Evolutionary conservation across 2,113 vertebrate genomes (phyloP).

Genomic region (Takifugu flavidus): DNA sequence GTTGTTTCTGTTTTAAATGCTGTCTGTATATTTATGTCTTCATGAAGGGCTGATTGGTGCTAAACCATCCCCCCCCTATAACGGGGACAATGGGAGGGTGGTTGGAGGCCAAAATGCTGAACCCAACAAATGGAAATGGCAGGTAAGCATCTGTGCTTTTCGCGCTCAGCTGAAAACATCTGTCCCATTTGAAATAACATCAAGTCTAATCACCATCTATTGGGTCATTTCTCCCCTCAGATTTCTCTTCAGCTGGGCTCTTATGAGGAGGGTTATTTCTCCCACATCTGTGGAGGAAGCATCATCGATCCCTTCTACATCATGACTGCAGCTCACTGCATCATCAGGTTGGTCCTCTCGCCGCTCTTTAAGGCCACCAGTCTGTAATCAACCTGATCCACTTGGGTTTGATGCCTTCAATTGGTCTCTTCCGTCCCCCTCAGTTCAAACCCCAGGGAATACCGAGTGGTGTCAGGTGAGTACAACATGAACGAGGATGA

Average conservation of each 20-base stretch:
- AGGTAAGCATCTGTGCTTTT: slow-evolving; percentile 51
- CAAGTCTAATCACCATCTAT: neutral
- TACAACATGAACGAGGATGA: slow-evolving; percentile 56
- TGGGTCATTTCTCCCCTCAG: slow-evolving; percentile 18
- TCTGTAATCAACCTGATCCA: too few relatives aligned
- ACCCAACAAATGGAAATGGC: slow-evolving; percentile 69
- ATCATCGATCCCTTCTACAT: slow-evolving; percentile 34
- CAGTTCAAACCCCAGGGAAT: slow-evolving; percentile 44
- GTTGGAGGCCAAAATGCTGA: slow-evolving; percentile 52
- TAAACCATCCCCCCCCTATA: slow-evolving; percentile 35
- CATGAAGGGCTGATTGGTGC: slow-evolving; percentile 54
- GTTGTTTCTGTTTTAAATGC: too few relatives aligned
- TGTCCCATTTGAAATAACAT: too few relatives aligned
- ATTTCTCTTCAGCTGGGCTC: slow-evolving; percentile 56
- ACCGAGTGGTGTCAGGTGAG: slow-evolving; percentile 63
- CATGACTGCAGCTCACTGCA: slow-evolving; percentile 74
- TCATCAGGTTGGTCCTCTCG: slow-evolving; percentile 45
- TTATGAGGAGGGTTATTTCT: neutral
- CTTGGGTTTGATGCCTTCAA: neutral
- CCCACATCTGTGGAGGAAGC: slow-evolving; percentile 62
- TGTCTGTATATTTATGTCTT: neutral
- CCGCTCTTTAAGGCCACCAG: too few relatives aligned
- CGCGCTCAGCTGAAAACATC: neutral
- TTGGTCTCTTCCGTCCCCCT: neutral
- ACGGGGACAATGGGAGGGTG: slow-evolving; percentile 48